Percentiles rank a stretch among this genome's conserved stretches.
Evolutionary conservation across 2,888 invertebrate species (phyloP).

Genomic region (Hyalella azteca): DNA sequence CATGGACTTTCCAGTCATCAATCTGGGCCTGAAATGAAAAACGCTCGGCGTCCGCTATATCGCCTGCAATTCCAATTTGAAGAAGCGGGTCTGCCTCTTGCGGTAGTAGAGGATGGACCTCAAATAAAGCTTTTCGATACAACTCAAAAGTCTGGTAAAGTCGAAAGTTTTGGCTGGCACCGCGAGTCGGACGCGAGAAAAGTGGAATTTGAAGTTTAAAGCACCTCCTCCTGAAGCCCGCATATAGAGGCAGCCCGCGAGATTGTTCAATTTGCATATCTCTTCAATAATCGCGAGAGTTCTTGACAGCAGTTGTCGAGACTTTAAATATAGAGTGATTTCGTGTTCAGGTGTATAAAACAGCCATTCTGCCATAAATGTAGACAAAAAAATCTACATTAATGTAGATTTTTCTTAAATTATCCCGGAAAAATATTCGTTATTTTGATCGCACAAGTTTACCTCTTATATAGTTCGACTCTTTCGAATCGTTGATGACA

Average conservation of each 20-base stretch:
- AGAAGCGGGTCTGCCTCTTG: conserved; percentile 11
- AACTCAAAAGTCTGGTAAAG: not conserved
- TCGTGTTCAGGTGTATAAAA: too few species aligned
- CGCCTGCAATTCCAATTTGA: not conserved
- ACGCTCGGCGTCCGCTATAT: not conserved
- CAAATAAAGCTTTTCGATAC: conserved; percentile 5
- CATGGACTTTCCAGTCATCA: too few species aligned
- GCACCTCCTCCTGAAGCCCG: too few species aligned
- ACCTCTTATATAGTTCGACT: too few species aligned
- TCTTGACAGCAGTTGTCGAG: not conserved
- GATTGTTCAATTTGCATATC: conserved; percentile 21
- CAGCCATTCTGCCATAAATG: too few species aligned
- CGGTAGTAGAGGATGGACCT: conserved; percentile 6
- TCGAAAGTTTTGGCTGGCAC: not conserved
- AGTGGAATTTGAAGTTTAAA: not conserved
- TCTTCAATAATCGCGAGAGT: conserved; percentile 5
- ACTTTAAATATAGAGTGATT: not conserved
- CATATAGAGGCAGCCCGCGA: not conserved
- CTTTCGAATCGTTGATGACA: too few species aligned
- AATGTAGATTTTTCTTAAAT: too few species aligned
- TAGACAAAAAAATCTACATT: too few species aligned
- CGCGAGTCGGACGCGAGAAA: not conserved
- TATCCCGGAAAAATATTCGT: too few species aligned
- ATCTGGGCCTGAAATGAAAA: too few species aligned
- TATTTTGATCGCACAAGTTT: too few species aligned